Evolutionary conservation across 1,140 invertebrate genomes (phyloP), one percentile per base, ranked within the genome.

Genomic region (Leucophenga varia): DNA sequence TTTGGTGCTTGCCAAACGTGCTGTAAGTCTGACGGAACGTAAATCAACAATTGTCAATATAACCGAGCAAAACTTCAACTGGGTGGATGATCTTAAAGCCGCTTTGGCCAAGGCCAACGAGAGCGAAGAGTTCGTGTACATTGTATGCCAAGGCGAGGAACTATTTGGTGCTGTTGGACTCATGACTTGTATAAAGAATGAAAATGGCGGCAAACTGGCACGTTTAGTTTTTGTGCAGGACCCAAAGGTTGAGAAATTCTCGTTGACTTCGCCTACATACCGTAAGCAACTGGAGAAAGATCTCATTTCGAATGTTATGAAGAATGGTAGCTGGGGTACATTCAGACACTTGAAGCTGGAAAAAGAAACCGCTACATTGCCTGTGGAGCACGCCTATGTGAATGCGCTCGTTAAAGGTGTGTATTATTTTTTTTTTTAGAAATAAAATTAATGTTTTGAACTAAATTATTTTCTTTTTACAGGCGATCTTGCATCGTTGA

Each of bases 371-470:
- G 79, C 83, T 0, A 82, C 82, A 2, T 74, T 88, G 43, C 82
- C 84, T 54, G 86, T 91, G 20, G 86, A 91, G 59, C 90, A 97
- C 76, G 95, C 95, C 10, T 97, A 93, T 69, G 87, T 98, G 8
- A 97, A 98, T 75, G 86, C 93, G 3, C 64, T 95, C 35, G 87
- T 85, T 3, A 82, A 93, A 57, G 94, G 93, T 47, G 10, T 18
- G 25, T 30, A 30, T 22, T 37, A 36, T 4, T 44, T 25, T 16
- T 19, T 16, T 25, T 30, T 38, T 19, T 14, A 35, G 14, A 19
- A 10, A 19, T 25, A 25, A 25, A 25, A 25, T 10, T 25, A 6
- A 6, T 25, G 22, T 25, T 6, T 25, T 25, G 22, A 25, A 25
- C 22, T 25, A 25, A 25, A 20, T 13, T 42, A 13, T 16, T 6